Evolutionary conservation across 1,140 invertebrate genomes (phyloP), one percentile per base, ranked within the genome.

Genomic region (Drosophila albomicans): DNA sequence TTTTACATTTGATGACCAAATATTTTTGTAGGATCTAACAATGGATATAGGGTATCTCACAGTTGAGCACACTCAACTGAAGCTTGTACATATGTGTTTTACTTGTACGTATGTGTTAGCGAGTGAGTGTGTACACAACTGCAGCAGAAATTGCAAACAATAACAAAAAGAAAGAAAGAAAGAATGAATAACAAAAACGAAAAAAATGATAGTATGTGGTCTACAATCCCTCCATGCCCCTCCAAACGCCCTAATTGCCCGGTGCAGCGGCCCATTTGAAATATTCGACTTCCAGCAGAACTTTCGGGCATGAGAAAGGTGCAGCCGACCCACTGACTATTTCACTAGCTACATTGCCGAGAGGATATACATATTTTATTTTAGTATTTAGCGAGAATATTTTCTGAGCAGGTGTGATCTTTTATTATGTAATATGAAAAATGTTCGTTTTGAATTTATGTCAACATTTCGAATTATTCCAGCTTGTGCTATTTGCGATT

Each of bases 81-180:
- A 38, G 8, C 8, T 25, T 25, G 20, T 25, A n/a, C n/a, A n/a
- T n/a, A 25, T 25, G 20, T 38, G 6, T 38, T 10, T 38, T 10
- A 38, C 7, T 38, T 38, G 35, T 38, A 25, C 7, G 32, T 46
- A n/a, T 58, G 28, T 56, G 15, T 70, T 48, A 63, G 25, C 57
- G 8, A 62, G 41, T 69, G 13, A 62, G 41, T 59, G 56, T 73
- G 30, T 52, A 49, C 20, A 72, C 20, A 77, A 74, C 68, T 79
- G 82, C 65, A 86, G 74, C 73, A 78, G 68, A 84, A 79, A 84
- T 84, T 84, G 81, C 76, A 84, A 84, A 73, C 82, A 82, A 75
- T 51, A 78, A 78, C 67, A 76, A 70, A 77, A 54, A 73, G 46
- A 64, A 65, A 52, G 20, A 48, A 41, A 63, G 30, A 32, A 32